Conservation (phyloP, 2,888 invertebrate species). For the Diarsia rubi region DNA sequence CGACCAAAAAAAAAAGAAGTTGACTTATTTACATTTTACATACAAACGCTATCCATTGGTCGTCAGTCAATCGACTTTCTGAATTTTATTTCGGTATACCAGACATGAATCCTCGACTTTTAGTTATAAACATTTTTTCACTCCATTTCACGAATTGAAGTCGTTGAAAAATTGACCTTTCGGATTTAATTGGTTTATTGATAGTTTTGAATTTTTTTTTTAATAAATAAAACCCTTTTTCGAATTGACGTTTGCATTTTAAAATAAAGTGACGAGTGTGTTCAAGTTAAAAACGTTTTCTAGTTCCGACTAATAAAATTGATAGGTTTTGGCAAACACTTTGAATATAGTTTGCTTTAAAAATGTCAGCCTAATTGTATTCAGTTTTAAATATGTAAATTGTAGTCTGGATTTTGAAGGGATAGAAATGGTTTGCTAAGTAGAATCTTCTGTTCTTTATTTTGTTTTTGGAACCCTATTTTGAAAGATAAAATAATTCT, state of each 20-base stretch:
- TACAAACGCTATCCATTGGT: constrained; percentile 69
- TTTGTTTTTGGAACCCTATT: constrained; percentile 23
- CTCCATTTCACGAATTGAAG: constrained; percentile 54
- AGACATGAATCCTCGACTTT: constrained; percentile 67
- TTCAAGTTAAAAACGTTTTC: constrained; percentile 58
- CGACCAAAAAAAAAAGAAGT: constrained; percentile 62
- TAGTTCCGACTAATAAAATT: constrained; percentile 47
- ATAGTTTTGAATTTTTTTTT: constrained; percentile 38
- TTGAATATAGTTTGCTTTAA: constrained; percentile 35
- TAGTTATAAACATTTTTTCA: constrained; percentile 63
- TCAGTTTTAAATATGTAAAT: constrained; percentile 60
- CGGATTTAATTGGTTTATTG: constrained; percentile 60
- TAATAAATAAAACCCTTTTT: constrained; percentile 35
- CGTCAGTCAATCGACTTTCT: constrained; percentile 69
- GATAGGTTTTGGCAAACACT: constrained; percentile 41
- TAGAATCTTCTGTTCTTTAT: constrained; percentile 25
- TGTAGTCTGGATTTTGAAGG: constrained; percentile 29
- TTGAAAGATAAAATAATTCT: background rate
- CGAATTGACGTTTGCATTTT: constrained; percentile 36
- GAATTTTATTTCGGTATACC: constrained; percentile 65
- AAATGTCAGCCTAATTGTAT: constrained; percentile 48
- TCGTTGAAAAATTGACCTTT: constrained; percentile 56
- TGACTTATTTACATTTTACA: constrained; percentile 72
- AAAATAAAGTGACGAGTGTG: constrained; percentile 37
- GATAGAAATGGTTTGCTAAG: constrained; percentile 27